These are phyloP conservation scores for Leptinotarsa juncta DNA, from an alignment of 2,888 invertebrate genomes.

Conservation along the genomic window DNA sequence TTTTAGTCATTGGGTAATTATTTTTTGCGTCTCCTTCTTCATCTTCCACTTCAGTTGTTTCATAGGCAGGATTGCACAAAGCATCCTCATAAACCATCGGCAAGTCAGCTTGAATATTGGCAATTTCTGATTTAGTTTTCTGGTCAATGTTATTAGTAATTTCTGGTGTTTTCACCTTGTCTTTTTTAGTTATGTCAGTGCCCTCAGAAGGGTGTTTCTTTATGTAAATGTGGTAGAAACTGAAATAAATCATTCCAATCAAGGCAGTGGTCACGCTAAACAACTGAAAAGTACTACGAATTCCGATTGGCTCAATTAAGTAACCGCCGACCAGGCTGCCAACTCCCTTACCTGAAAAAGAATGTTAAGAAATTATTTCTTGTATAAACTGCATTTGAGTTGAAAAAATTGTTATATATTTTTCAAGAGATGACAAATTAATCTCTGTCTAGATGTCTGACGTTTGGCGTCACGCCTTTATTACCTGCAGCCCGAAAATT, in stretches of 20 bases:
- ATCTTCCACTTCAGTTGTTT: slow-evolving; percentile 57
- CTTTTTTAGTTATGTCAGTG: slow-evolving; percentile 72
- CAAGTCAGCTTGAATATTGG: slow-evolving; percentile 48
- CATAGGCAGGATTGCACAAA: slow-evolving; percentile 59
- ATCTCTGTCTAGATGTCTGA: too few species aligned
- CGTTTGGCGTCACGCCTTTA: too few species aligned
- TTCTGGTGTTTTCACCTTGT: slow-evolving; percentile 57
- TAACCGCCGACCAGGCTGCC: slow-evolving; percentile 83
- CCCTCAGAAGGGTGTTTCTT: slow-evolving; percentile 69
- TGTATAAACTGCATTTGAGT: too few species aligned
- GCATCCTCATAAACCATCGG: slow-evolving; percentile 59
- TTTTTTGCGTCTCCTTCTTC: slow-evolving; percentile 31
- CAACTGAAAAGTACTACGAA: slow-evolving; percentile 78
- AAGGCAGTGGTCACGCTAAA: slow-evolving; percentile 74
- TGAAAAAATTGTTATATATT: too few species aligned
- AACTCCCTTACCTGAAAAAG: slow-evolving; percentile 75
- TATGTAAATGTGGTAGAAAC: slow-evolving; percentile 76
- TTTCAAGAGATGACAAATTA: too few species aligned
- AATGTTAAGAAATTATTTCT: not conserved
- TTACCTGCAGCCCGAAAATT: too few species aligned
- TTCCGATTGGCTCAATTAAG: slow-evolving; percentile 78
- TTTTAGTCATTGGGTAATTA: slow-evolving; percentile 24
- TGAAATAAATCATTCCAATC: slow-evolving; percentile 76
- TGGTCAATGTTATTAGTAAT: slow-evolving; percentile 50
- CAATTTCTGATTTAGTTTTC: slow-evolving; percentile 46